These are phyloP conservation scores for Agapornis roseicollis DNA, from an alignment of 2,113 vertebrate species.

Conservation along the genomic window DNA sequence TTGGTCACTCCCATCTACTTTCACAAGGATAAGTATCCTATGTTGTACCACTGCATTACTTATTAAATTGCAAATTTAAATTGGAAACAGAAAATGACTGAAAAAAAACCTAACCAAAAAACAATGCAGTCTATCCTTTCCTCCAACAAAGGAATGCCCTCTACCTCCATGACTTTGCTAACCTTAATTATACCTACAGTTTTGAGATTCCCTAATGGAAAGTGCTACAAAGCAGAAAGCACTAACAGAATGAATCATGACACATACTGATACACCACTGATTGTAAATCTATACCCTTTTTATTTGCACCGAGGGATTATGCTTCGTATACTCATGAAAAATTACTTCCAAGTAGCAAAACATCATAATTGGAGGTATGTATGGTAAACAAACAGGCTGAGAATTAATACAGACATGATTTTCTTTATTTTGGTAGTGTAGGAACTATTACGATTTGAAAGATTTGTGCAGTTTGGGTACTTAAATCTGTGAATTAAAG, in stretches of 20 bases:
- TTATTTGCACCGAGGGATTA: background rate
- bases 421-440: background rate
- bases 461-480: background rate
- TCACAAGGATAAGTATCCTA: background rate
- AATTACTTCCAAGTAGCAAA: slow-evolving; percentile 4
- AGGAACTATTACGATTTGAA: background rate
- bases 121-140: background rate
- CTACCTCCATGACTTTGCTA: background rate
- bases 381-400: background rate
- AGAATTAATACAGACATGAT: background rate
- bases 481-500: background rate
- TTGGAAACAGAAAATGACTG: background rate
- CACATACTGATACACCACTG: slow-evolving; percentile 20
- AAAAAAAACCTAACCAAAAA: background rate
- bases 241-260: slow-evolving; percentile 27
- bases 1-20: background rate
- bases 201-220: slow-evolving; percentile 22
- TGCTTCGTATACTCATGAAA: background rate
- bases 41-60: background rate
- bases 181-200: slow-evolving; percentile 8
- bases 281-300: slow-evolving; percentile 28
- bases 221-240: slow-evolving; percentile 2
- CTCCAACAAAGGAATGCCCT: background rate
- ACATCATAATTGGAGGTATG: background rate
- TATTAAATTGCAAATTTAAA: background rate